Evolutionary conservation across 2,113 vertebrate genomes (phyloP), one percentile per base, ranked within the genome.

Genomic region (Accipiter cooperii): DNA sequence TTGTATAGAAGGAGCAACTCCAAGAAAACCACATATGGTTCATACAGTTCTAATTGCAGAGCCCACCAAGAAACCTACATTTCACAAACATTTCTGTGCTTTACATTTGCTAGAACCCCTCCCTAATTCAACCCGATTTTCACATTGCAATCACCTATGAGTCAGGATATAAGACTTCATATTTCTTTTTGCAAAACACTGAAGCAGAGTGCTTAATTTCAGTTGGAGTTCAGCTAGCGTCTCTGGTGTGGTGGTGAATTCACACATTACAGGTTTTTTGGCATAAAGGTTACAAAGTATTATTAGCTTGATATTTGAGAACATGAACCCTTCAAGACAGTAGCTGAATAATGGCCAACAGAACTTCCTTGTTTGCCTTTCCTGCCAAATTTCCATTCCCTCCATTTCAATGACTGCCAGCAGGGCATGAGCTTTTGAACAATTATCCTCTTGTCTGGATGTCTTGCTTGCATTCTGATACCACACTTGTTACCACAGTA

Each of bases 21-120:
- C 33, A 60, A 51, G 73, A 71, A 76, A 93, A 34, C 29, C 17
- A 0, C 17, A 34, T 0, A 0, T 0, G 0, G 34, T 71, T 7
- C 25, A 28, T 52, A 19, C 15, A 71, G 12, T 70, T 52, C 33
- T 54, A 89, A 11, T 42, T 6, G 1, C 58, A 90, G 58, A 90
- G 28, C 29, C 21, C 25, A 25, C 74, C 28, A 84, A 80, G 46
- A 84, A 95, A 66, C 51, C 13, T 54, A 6, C 4, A 4, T 70
- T 95, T 92, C 51, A 75, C n/a, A 83, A 54, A 70, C 3, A 10
- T 68, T 44, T 75, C 60, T 68, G 42, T 3, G 8, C 52, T 89
- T 81, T 47, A 5, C 33, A 33, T 63, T 73, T 89, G 33, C 34
- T 57, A 66, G 42, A 52, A 61, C 15, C 5, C 3, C 5, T 33